Conservation (phyloP, 2,113 vertebrate genomes). For the Petromus typicus region DNA sequence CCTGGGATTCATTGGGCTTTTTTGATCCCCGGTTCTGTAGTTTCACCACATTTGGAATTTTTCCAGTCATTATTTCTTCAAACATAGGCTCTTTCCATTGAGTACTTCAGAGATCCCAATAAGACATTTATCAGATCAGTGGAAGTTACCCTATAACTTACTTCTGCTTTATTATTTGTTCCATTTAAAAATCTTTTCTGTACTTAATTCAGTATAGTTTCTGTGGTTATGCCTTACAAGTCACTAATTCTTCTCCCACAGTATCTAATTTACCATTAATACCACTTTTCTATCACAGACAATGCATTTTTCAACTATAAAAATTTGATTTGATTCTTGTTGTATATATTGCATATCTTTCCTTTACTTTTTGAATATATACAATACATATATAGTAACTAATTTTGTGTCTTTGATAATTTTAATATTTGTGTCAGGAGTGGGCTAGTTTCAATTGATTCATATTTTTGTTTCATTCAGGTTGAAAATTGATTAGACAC, state of each 20-base stretch:
- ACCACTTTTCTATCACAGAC: not conserved
- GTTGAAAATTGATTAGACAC: not conserved
- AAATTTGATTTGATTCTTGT: not conserved
- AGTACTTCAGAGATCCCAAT: not conserved
- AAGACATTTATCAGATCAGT: not conserved
- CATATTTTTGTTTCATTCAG: not conserved
- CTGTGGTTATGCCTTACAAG: not conserved
- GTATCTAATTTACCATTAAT: not conserved
- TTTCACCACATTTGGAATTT: not conserved
- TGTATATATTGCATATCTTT: not conserved
- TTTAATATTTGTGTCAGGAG: not conserved
- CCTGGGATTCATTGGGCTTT: not conserved
- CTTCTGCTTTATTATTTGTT: not conserved
- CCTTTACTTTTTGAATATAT: not conserved
- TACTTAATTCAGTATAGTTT: slow-evolving; percentile 22
- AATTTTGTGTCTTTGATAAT: not conserved
- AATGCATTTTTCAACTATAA: not conserved
- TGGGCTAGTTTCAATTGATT: not conserved
- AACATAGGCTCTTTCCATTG: not conserved
- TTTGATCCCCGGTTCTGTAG: not conserved
- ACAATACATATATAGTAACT: not conserved
- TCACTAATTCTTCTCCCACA: not conserved
- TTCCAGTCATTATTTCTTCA: not conserved
- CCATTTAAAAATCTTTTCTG: not conserved
- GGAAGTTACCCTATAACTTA: not conserved